Evolutionary conservation across 2,113 vertebrate species (phyloP), one percentile per base, ranked within the genome.

Genomic region (Myodes glareolus): DNA sequence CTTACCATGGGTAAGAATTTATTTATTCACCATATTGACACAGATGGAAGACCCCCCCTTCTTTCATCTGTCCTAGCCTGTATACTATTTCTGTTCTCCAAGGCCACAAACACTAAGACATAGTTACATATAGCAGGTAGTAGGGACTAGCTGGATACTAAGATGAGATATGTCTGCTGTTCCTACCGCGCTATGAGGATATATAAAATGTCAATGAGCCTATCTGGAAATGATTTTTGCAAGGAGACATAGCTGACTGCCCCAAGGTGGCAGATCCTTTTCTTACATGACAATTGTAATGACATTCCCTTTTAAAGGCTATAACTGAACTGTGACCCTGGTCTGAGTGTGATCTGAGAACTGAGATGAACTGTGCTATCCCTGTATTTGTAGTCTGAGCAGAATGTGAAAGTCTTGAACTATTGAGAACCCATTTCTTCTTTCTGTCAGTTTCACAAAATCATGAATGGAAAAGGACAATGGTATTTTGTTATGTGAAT

Each of bases 341-440:
- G 90, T 95, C 67, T 95, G 95, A 96, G 91, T 96, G 90, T 97
- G 77, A 82, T 95, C 81, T 90, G 95, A 87, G 92, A 97, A 87
- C 17, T 76, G 88, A 95, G 94, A 96, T 29, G 36, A 73, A 80
- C 88, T 45, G 87, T 92, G n/a, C 52, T 23, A 13, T 94, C 50
- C 91, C 45, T 29, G 2, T 93, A 45, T 85, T 88, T 68, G 29
- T 85, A 63, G 50, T 85, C 90, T 88, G 67, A 0, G 58, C n/a
- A 84, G 78, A 93, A 94, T 95, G 50, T 39, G 84, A 76, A 94
- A 2, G 2, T 63, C 55, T 91, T 89, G 87, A 89, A 68, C 31
- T 27, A 39, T 85, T 90, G 65, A 93, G 65, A 95, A 90, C 67
- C 55, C 12, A 33, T 91, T 95, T 65, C 63, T 96, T 86, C 42